A percentile compares a stretch with the other conserved stretches of the same genome.
Evolutionary conservation across 2,888 invertebrate species (phyloP).

Genomic region (Liodrosophila aerea): DNA sequence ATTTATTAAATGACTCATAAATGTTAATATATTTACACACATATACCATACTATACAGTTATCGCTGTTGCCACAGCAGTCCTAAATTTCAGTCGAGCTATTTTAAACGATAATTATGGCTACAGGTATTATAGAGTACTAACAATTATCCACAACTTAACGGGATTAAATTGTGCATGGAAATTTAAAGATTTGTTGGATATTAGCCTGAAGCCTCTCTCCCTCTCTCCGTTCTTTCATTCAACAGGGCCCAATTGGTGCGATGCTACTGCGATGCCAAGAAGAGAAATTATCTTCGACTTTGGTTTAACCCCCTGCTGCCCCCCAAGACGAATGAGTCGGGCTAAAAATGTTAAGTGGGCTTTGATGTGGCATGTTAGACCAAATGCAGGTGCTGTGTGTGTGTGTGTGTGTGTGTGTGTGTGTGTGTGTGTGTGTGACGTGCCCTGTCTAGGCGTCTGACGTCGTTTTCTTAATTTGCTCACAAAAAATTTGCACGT

Average conservation of each 20-base stretch:
- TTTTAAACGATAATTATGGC: too few relatives aligned
- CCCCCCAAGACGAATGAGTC: constrained; percentile 36
- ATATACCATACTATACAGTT: constrained; percentile 6
- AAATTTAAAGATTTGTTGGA: too few relatives aligned
- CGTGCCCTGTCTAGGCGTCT: constrained; percentile 7
- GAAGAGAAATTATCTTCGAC: constrained; percentile 48
- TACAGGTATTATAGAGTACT: too few relatives aligned
- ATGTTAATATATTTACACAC: constrained; percentile 61
- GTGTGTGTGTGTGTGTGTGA: background rate
- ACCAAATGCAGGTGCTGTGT: background rate
- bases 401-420: background rate
- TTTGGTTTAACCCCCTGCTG: constrained; percentile 50
- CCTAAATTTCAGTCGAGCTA: too few relatives aligned
- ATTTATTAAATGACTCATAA: constrained; percentile 75
- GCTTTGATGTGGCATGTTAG: constrained; percentile 38
- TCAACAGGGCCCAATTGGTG: constrained; percentile 43
- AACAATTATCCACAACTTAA: too few relatives aligned
- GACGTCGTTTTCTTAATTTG: constrained; percentile 65
- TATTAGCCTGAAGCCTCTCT: too few relatives aligned
- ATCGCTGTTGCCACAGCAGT: constrained; percentile 10
- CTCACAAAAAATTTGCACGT: constrained; percentile 68
- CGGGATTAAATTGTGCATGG: too few relatives aligned
- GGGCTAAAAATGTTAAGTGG: constrained; percentile 56
- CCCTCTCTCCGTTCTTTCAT: background rate
- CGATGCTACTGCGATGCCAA: constrained; percentile 20